Evolutionary conservation across 2,888 invertebrate genomes (phyloP), one percentile per base, ranked within the genome.

Genomic region (Drosophila meridiana): DNA sequence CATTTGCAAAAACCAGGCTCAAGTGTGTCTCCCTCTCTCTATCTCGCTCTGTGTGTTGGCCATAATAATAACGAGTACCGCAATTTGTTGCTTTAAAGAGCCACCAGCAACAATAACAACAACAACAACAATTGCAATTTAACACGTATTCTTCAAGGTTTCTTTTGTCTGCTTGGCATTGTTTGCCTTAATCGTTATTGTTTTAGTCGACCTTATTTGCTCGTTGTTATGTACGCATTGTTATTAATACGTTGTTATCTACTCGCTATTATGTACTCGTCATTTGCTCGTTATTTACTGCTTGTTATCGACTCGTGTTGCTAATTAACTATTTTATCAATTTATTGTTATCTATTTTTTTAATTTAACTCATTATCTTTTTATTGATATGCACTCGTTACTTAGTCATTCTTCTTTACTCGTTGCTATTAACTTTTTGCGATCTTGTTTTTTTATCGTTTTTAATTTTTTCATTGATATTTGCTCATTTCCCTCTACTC

Each of bases 51-150:
- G 59, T 73, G 60, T 72, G 69, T 63, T 63, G 56, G 58, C 61
- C 73, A 76, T 72, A 76, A 81, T 84, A 84, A 79, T 77, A 84
- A 80, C 86, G 62, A 86, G 74, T 58, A 79, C 74, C 83, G 73
- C 86, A 85, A 88, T 86, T 86, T 86, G 86, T 80, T 78, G 65
- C 72, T 69, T 55, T 66, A 55, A 66, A 67, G 63, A 47, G 78
- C 73, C 34, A 26, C 13, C 48, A 69, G 40, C 62, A 69, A 42
- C 61, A 34, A 11, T 34, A 52, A 11, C 56, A 64, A 53, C 62
- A 68, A 47, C 13, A 28, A 48, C 14, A 32, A 50, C 50, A 50
- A 11, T 9, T 74, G 58, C 66, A 56, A 74, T 80, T 82, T 78
- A 76, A 71, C 79, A 86, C 79, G 67, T 63, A 56, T 71, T 57